phyloP scores from a whole-genome alignment of 1,140 invertebrate species.

The Caenorhabditis elegans region WBcel235 BX284605.5:9972501-9973000 shows the following conservation, averaged over 20 bases:
- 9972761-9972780: no score
- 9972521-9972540: no score
- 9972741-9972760: not conserved
- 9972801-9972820: no score
- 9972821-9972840: no score
- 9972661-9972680: not conserved
- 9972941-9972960: not conserved
- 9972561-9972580: no score
- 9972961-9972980: slow-evolving; percentile 14
- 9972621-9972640: not conserved
- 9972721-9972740: not conserved
- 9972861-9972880: no score
- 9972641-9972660: not conserved
- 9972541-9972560: no score
- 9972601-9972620: slow-evolving; percentile 11
- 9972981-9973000: not conserved
- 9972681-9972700: not conserved
- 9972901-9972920: slow-evolving; percentile 29
- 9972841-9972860: no score
- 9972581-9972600: slow-evolving; percentile 29
- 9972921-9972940: not conserved
- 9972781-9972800: no score
- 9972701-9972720: not conserved
- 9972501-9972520: no score
- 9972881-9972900: not conserved